Evolutionary conservation across 1,140 invertebrate species (phyloP).

Genomic region (Zeugodacus cucurbitae): DNA sequence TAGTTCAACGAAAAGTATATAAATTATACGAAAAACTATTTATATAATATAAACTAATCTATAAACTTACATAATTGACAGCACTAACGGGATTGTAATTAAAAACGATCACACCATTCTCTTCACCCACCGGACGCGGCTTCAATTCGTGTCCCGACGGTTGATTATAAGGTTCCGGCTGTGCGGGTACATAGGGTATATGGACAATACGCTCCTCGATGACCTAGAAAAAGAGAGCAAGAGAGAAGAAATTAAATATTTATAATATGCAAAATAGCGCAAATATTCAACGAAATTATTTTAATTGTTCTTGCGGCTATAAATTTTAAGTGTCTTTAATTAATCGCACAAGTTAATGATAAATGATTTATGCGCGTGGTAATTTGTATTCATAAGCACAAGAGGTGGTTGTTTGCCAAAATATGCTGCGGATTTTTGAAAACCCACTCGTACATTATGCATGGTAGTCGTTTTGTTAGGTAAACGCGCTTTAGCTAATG

Average conservation of each 20-base stretch:
- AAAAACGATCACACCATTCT: slow-evolving; percentile 85
- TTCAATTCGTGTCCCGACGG: slow-evolving; percentile 81
- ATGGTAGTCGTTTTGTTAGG: background rate
- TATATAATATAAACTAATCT: too few relatives aligned
- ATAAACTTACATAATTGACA: slow-evolving; percentile 85
- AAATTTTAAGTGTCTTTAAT: slow-evolving; percentile 26
- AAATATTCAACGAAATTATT: slow-evolving; percentile 6
- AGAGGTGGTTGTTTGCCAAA: background rate
- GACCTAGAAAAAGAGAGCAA: slow-evolving; percentile 71
- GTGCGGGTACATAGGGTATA: slow-evolving; percentile 76
- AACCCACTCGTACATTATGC: background rate
- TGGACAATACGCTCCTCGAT: slow-evolving; percentile 83
- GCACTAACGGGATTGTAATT: slow-evolving; percentile 87
- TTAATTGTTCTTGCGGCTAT: background rate
- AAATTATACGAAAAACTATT: background rate
- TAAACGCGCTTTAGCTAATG: background rate
- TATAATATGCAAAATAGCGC: background rate
- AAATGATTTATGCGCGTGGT: background rate
- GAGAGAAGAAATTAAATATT: background rate
- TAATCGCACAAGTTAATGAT: background rate
- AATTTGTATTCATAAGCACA: background rate
- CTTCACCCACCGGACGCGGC: slow-evolving; percentile 85
- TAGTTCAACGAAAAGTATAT: background rate
- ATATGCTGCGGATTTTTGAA: background rate
- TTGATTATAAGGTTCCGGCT: slow-evolving; percentile 84